phyloP scores from a whole-genome alignment of 2,113 vertebrate species.

The western clawed frog (Xenopus tropicalis) region UCB_Xtro_10.0 CM004446.2:82104001-82104500 shows the following conservation, averaged over 20 bases:
- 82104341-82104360: conserved; percentile 26
- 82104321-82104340: neutral
- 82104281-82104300: conserved; percentile 27
- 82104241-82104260: conserved; percentile 19
- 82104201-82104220: neutral
- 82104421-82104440: neutral
- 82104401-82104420: conserved; percentile 3
- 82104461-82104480: neutral
- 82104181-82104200: neutral
- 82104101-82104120: too few species aligned
- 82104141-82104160: too few species aligned
- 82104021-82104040: too few species aligned
- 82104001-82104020: too few species aligned
- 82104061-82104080: too few species aligned
- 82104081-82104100: too few species aligned
- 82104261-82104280: conserved; percentile 13
- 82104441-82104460: too few species aligned
- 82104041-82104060: too few species aligned
- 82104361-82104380: conserved; percentile 25
- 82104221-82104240: conserved; percentile 29
- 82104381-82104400: conserved; percentile 15
- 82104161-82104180: conserved; percentile 2
- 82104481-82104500: conserved; percentile 1
- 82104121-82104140: too few species aligned
- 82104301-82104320: conserved; percentile 24